These are phyloP conservation scores for Myiotriccus ornatus DNA, from an alignment of 2,797 vertebrate genomes.

Conservation along the genomic window DNA sequence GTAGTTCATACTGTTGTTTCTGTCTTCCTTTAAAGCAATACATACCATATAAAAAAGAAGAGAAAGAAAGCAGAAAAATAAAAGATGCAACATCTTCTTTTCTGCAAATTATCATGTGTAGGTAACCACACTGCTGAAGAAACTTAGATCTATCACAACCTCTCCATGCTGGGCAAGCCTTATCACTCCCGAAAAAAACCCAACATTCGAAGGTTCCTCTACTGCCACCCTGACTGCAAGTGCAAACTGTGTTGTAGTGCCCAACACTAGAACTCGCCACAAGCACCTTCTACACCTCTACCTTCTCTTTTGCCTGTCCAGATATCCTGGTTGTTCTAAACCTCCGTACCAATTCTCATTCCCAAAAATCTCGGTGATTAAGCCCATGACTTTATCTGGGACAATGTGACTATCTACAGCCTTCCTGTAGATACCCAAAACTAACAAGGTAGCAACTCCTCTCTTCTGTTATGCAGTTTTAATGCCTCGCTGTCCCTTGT, in stretches of 20 bases:
- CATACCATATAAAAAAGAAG: background rate
- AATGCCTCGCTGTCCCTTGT: background rate
- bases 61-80: background rate
- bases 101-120: background rate
- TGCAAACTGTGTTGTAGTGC: background rate
- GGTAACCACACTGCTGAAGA: background rate
- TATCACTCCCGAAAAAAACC: background rate
- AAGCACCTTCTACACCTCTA: background rate
- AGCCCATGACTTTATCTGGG: background rate
- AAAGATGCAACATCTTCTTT: background rate
- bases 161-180: background rate
- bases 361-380: background rate
- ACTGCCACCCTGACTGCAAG: background rate
- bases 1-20: background rate
- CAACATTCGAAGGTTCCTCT: background rate
- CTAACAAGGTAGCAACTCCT: background rate
- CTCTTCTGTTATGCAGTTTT: background rate
- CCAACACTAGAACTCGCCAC: background rate
- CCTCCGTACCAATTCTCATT: background rate
- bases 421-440: background rate
- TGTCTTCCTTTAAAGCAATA: background rate
- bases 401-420: background rate
- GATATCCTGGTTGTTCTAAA: background rate
- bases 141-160: background rate
- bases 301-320: background rate